phyloP scores from a whole-genome alignment of 23 tunicate genomes.

The Aplidium turbinatum region DNA sequence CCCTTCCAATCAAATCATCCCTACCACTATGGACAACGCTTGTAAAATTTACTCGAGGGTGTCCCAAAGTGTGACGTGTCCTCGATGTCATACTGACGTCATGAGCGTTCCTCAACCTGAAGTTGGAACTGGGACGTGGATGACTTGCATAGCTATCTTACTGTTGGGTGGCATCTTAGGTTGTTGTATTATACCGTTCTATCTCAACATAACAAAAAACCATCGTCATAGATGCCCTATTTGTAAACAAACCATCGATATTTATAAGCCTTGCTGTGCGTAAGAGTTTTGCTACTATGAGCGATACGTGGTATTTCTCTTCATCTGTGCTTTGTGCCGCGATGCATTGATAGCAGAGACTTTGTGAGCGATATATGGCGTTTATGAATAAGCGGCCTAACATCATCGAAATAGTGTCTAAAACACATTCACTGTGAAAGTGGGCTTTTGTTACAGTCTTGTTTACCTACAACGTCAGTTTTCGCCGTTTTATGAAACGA shows the following conservation, averaged over 20 bases:
- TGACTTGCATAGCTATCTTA: neutral
- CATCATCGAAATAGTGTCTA: too few species aligned
- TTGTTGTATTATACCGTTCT: slow-evolving; percentile 3
- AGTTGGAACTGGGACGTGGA: neutral
- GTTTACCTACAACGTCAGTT: too few species aligned
- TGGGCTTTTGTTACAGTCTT: too few species aligned
- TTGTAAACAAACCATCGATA: slow-evolving; percentile 6
- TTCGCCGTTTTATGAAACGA: too few species aligned
- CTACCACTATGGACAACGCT: neutral
- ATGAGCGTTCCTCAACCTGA: neutral
- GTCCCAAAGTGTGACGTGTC: slow-evolving; percentile 4
- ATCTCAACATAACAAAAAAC: neutral
- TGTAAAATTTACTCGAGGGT: neutral
- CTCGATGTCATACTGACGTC: slow-evolving; percentile 14
- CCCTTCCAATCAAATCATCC: neutral
- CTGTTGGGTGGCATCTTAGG: neutral
- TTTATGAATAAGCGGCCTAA: too few species aligned
- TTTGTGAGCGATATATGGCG: too few species aligned
- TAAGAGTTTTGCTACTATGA: too few species aligned
- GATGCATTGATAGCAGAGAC: too few species aligned
- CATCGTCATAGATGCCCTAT: slow-evolving; percentile 14
- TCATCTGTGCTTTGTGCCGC: too few species aligned
- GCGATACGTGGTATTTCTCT: too few species aligned
- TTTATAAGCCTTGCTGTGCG: slow-evolving; percentile 23
- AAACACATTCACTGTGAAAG: too few species aligned